Conservation (phyloP, 2,797 vertebrate genomes). For the Melanotaenia nigrans region DNA sequence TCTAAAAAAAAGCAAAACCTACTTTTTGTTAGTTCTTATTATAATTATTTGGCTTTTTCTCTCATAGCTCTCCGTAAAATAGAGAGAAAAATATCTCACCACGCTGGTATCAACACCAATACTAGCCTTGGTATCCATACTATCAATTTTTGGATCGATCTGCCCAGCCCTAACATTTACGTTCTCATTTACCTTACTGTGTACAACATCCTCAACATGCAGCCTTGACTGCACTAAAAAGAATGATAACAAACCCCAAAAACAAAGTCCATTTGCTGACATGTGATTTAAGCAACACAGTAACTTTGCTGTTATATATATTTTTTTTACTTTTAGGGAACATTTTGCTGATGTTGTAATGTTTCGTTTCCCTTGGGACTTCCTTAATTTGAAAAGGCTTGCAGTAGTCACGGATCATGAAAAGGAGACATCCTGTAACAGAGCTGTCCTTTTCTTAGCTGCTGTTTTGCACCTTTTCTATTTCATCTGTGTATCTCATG, state of each 20-base stretch:
- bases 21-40: no score
- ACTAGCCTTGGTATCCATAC: no score
- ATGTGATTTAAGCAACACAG: conserved; percentile 14
- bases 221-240: not conserved
- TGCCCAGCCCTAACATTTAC: not conserved
- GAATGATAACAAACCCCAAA: not conserved
- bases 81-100: no score
- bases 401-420: not conserved
- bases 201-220: not conserved
- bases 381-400: conserved; percentile 17
- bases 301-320: not conserved
- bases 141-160: no score
- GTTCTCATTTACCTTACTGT: not conserved
- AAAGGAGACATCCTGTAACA: not conserved
- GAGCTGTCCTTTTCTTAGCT: not conserved
- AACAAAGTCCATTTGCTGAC: conserved; percentile 9
- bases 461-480: conserved; percentile 19
- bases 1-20: no score
- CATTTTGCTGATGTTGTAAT: conserved; percentile 29
- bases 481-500: not conserved
- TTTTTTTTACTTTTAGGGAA: not conserved
- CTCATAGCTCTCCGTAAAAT: no score
- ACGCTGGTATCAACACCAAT: no score
- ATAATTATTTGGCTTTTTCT: no score
- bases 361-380: conserved; percentile 35